Conservation (phyloP, 2,113 vertebrate genomes). For the Eulemur macaco region DNA sequence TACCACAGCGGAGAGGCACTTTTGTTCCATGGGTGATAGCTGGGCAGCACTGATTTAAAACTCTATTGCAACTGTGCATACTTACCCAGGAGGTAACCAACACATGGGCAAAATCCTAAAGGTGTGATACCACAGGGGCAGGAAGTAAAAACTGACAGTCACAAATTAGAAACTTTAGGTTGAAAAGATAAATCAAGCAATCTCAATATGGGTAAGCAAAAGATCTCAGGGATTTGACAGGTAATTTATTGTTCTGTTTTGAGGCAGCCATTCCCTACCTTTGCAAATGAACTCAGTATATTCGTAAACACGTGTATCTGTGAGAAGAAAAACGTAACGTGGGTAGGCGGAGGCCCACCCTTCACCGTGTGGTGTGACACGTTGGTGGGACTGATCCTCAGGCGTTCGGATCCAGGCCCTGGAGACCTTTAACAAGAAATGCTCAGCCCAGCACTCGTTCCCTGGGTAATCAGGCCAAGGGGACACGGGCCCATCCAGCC, state of each 20-base stretch:
- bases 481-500: background rate
- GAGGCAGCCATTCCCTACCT: background rate
- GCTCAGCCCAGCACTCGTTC: background rate
- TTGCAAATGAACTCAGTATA: conserved; percentile 8
- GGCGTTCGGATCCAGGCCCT: background rate
- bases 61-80: background rate
- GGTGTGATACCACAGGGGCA: background rate
- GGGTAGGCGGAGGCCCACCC: background rate
- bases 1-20: background rate
- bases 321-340: background rate
- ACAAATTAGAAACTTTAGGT: background rate
- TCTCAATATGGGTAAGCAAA: background rate
- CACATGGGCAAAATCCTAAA: background rate
- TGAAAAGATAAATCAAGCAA: conserved; percentile 15
- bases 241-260: background rate
- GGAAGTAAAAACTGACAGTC: background rate
- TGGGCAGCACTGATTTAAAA: background rate
- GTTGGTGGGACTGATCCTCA: background rate
- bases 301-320: conserved; percentile 7
- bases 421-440: background rate
- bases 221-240: background rate
- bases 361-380: background rate
- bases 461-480: background rate
- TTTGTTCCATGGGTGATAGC: background rate
- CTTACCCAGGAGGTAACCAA: conserved; percentile 10